Evolutionary conservation across 2,888 invertebrate genomes (phyloP).

Genomic region (Monoplex corrugatus): DNA sequence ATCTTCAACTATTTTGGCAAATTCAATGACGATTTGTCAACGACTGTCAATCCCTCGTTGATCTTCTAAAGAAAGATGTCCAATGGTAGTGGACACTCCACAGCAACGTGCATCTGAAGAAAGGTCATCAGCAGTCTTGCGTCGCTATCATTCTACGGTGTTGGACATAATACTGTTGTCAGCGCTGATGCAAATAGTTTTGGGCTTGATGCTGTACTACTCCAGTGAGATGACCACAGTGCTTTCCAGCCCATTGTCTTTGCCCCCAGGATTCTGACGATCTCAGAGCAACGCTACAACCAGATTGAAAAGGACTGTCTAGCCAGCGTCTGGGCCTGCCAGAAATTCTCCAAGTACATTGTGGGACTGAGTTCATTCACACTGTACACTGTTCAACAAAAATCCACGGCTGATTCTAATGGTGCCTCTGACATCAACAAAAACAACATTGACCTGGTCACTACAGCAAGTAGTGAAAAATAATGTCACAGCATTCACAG

Average conservation of each 20-base stretch:
- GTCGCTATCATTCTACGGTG: not conserved
- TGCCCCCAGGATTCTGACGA: not conserved
- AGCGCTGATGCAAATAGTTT: constrained; percentile 10
- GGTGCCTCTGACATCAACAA: too few relatives aligned
- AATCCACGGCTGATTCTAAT: too few relatives aligned
- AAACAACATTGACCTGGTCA: too few relatives aligned
- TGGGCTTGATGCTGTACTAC: too few relatives aligned
- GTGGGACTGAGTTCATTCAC: constrained; percentile 27
- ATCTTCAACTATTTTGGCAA: not conserved
- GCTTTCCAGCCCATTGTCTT: too few relatives aligned
- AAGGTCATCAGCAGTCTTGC: not conserved
- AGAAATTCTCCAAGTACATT: constrained; percentile 18
- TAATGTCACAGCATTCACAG: too few relatives aligned
- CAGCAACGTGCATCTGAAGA: not conserved
- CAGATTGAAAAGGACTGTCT: constrained; percentile 21
- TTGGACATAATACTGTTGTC: not conserved
- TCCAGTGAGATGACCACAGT: not conserved
- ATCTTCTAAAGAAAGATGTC: not conserved
- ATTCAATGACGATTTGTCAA: too few relatives aligned
- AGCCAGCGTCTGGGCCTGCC: constrained; percentile 10
- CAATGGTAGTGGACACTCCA: not conserved
- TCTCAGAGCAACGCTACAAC: not conserved
- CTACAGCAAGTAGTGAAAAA: too few relatives aligned
- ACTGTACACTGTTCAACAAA: too few relatives aligned
- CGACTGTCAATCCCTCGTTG: too few relatives aligned